These are phyloP conservation scores for Taphrorychus bicolor DNA, from an alignment of 2,888 invertebrate species.

Conservation along the genomic window DNA sequence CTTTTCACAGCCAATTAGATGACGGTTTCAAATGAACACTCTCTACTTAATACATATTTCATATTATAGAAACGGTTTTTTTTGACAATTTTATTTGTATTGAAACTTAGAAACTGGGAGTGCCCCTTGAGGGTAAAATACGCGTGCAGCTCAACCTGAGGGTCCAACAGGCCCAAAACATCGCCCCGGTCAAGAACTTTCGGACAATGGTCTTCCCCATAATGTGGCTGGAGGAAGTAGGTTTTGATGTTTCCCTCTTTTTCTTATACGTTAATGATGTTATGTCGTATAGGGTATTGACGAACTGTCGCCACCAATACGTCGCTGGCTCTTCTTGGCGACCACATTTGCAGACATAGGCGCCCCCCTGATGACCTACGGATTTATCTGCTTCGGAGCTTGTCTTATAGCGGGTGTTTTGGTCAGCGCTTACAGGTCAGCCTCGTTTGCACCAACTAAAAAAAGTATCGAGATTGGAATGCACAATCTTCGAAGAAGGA, in stretches of 20 bases:
- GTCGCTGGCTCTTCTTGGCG: conserved; percentile 80
- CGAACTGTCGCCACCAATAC: conserved; percentile 79
- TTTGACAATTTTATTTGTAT: neutral
- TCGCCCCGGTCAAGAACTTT: conserved; percentile 76
- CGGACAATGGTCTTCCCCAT: conserved; percentile 84
- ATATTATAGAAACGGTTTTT: neutral
- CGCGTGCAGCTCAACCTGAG: conserved; percentile 83
- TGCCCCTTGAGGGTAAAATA: conserved; percentile 82
- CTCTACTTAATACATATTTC: no score
- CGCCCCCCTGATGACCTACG: conserved; percentile 74
- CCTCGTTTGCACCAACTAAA: conserved; percentile 70
- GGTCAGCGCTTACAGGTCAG: conserved; percentile 76
- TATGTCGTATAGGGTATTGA: conserved; percentile 76
- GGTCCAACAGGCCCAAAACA: conserved; percentile 75
- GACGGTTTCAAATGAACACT: no score
- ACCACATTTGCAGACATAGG: conserved; percentile 79
- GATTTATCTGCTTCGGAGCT: conserved; percentile 74
- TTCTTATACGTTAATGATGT: neutral
- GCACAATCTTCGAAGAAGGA: conserved; percentile 72
- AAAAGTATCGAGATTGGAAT: conserved; percentile 82
- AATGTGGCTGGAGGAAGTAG: conserved; percentile 84
- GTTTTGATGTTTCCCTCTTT: neutral
- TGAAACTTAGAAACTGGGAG: conserved; percentile 76
- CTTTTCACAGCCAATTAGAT: no score
- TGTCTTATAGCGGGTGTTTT: conserved; percentile 71